These are phyloP conservation scores for Acrobasis consociella DNA, from an alignment of 2,888 invertebrate genomes.

Conservation along the genomic window DNA sequence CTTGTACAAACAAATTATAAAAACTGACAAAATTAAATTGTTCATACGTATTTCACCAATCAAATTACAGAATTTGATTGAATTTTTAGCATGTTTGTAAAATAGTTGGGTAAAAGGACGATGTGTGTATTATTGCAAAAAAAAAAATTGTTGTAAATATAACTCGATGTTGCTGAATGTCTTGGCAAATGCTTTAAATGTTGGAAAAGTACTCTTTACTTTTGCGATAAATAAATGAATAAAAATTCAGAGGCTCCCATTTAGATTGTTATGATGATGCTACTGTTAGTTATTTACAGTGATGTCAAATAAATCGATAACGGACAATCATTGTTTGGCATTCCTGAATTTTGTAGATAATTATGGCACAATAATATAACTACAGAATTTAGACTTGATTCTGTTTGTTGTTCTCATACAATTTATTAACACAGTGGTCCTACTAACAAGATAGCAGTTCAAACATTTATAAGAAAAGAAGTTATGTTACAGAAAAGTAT, in stretches of 20 bases:
- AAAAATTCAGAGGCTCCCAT: background rate
- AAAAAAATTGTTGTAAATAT: conserved; percentile 54
- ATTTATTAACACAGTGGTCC: too few relatives aligned
- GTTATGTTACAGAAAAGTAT: too few relatives aligned
- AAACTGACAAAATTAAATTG: too few relatives aligned
- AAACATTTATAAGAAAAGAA: too few relatives aligned
- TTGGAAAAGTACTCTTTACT: conserved; percentile 62
- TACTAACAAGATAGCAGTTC: too few relatives aligned
- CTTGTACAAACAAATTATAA: too few relatives aligned
- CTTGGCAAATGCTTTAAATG: conserved; percentile 76
- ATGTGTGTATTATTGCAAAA: conserved; percentile 24
- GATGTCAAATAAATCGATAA: conserved; percentile 1
- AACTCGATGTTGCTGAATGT: conserved; percentile 66
- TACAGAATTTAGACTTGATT: too few relatives aligned
- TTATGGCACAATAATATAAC: background rate
- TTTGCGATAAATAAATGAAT: conserved; percentile 22
- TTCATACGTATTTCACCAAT: too few relatives aligned
- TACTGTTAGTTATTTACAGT: background rate
- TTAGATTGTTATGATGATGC: background rate
- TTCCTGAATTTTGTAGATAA: background rate
- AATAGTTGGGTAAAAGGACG: background rate
- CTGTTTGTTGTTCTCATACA: too few relatives aligned
- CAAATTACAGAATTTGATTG: too few relatives aligned
- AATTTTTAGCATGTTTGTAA: background rate
- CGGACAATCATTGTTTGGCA: background rate